Evolutionary conservation across 2,797 vertebrate genomes (phyloP), one percentile per base, ranked within the genome.

Genomic region (Carduelis carduelis): DNA sequence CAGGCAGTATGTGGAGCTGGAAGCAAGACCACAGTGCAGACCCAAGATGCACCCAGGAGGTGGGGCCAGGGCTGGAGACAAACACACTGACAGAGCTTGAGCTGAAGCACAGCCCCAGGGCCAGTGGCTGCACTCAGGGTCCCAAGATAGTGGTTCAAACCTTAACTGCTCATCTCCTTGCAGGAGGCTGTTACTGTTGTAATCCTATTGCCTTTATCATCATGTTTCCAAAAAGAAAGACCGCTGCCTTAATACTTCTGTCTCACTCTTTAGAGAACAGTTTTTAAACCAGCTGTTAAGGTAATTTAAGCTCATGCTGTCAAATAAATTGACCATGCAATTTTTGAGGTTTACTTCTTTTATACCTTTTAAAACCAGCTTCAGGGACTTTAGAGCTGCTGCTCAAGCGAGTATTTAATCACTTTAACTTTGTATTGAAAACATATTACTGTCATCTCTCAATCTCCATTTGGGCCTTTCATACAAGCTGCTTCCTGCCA

Each of bases 291-390:
- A 96, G 90, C 87, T 97, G 91, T 87, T 91, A 88, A 64, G 53
- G 74, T 96, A 95, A 95, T 89, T 94, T 79, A 92, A 92, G 26
- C 53, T 89, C 68, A 81, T 43, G 60, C 44, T 84, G 86, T 89
- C 91, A 96, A 89, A 94, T 93, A 94, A 96, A 89, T 94, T 88
- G 87, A 94, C 81, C 75, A n/a, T 78, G 83, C 83, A 92, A 65
- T 91, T 95, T 87, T 89, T 93, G 61, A 72, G 85, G 50, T 95
- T 91, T 96, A 70, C 91, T 96, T 95, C 60, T 92, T 88, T 97
- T 91, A 61, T 87, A 95, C 57, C 93, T 95, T 96, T 92, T 71
- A 76, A 86, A 78, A 72, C 16, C 84, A 68, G 64, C 70, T 49
- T 83, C 32, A 2, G 78, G 69, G 66, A 75, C 47, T 60, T 70